These are phyloP conservation scores for Columbina picui DNA, from an alignment of 2,113 vertebrate genomes.

Conservation along the genomic window DNA sequence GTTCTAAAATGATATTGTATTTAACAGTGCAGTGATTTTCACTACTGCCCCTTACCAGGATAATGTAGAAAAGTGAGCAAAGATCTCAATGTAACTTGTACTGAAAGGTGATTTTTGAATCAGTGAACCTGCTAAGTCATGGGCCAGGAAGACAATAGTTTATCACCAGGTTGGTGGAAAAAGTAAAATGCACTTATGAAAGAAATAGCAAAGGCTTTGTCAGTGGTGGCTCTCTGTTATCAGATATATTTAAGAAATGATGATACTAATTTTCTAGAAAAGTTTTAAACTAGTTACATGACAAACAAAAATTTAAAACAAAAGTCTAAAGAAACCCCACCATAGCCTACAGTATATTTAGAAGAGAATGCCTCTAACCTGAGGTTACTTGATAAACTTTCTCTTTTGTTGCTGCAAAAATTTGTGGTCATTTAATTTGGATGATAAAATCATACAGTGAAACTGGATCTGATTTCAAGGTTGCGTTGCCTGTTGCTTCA, in stretches of 20 bases:
- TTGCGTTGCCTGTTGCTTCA: background rate
- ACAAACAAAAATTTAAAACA: background rate
- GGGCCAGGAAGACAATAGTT: background rate
- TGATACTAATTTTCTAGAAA: background rate
- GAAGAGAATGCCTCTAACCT: background rate
- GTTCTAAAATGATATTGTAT: background rate
- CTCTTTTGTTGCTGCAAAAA: background rate
- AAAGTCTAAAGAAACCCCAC: background rate
- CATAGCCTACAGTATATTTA: background rate
- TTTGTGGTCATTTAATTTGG: background rate
- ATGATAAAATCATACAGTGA: background rate
- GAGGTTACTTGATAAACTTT: background rate
- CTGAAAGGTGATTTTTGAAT: background rate
- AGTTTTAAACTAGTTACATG: background rate
- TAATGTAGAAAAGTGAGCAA: background rate
- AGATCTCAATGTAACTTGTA: background rate
- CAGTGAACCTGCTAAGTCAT: background rate
- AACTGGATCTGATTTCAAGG: background rate
- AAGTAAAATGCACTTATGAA: background rate
- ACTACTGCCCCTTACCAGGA: background rate
- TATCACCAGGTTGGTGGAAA: background rate
- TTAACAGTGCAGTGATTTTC: background rate
- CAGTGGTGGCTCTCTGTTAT: conserved; percentile 11
- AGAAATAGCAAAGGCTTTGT: background rate
- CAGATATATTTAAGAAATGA: background rate